Evolutionary conservation across 1,140 invertebrate species (phyloP), one percentile per base, ranked within the genome.

Genomic region (Hypothenemus hampei): DNA sequence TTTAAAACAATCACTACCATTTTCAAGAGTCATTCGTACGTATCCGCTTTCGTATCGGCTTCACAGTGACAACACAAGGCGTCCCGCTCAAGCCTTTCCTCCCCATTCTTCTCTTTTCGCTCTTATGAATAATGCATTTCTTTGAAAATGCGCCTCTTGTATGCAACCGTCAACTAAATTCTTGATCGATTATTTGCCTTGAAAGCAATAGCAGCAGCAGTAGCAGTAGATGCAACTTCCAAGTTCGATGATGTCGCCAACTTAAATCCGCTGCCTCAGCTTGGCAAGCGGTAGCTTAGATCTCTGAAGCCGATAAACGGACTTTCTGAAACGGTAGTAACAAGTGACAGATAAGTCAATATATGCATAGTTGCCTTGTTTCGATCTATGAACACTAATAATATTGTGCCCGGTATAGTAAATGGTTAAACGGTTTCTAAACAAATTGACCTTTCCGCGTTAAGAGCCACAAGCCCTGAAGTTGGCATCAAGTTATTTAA

Each of bases 151-250:
- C 31, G 11, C 37, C 20, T 24, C 19, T 49, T 26, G 47, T 49
- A 49, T 49, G 47, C 35, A 49, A 49, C 33, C 35, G 47, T 49
- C 47, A 49, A 49, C 47, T 49, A 49, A 49, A 49, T 49, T 49
- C 47, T 49, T 49, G 47, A 49, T 49, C 47, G 47, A 49, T 49
- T 49, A 49, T 49, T 49, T 49, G 47, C 47, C 33, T 37, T 39
- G 36, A 49, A 39, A 49, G 45, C 29, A n/a, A n/a, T n/a, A n/a
- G n/a, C n/a, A n/a, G n/a, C n/a, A n/a, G n/a, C n/a, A n/a, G n/a
- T n/a, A n/a, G n/a, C n/a, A n/a, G n/a, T n/a, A n/a, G n/a, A n/a
- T n/a, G n/a, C n/a, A 47, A 21, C 47, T 26, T 22, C 33, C 36
- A 49, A 49, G 33, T 37, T 39, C 33, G 36, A 49, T 49, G 47